phyloP scores from a whole-genome alignment of 2,797 vertebrate genomes.

The Vespertilio murinus region DNA sequence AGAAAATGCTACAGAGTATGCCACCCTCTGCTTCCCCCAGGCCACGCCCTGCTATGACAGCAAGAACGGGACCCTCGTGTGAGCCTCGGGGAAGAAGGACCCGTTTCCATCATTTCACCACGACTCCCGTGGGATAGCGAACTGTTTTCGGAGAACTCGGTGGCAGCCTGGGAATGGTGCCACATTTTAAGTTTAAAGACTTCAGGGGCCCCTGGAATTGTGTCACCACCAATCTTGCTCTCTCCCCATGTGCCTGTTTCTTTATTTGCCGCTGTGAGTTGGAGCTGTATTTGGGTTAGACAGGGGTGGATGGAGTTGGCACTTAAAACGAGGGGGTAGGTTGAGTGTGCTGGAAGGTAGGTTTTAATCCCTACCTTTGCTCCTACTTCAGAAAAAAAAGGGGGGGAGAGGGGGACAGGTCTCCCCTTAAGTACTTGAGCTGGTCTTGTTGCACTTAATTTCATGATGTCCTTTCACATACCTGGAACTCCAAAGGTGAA shows the following conservation, averaged over 20 bases:
- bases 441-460: not conserved
- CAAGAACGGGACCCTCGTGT: constrained; percentile 86
- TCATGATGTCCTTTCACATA: not conserved
- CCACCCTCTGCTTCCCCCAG: constrained; percentile 83
- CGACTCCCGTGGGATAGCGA: not conserved
- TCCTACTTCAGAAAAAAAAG: not conserved
- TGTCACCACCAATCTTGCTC: not conserved
- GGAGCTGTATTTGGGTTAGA: not conserved
- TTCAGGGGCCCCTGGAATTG: not conserved
- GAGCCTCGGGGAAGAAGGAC: not conserved
- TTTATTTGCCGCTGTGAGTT: not conserved
- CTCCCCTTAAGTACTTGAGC: not conserved
- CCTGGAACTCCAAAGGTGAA: not conserved
- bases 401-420: not conserved
- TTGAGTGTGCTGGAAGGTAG: not conserved
- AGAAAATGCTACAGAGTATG: constrained; percentile 84
- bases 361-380: not conserved
- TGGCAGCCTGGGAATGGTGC: not conserved
- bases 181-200: constrained; percentile 11
- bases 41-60: constrained; percentile 80
- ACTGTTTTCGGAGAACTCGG: not conserved
- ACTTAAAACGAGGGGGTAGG: not conserved
- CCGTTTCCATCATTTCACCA: not conserved
- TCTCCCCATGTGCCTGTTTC: not conserved
- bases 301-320: not conserved